phyloP scores from a whole-genome alignment of 2,797 vertebrate genomes.

The Spea hammondii region DNA sequence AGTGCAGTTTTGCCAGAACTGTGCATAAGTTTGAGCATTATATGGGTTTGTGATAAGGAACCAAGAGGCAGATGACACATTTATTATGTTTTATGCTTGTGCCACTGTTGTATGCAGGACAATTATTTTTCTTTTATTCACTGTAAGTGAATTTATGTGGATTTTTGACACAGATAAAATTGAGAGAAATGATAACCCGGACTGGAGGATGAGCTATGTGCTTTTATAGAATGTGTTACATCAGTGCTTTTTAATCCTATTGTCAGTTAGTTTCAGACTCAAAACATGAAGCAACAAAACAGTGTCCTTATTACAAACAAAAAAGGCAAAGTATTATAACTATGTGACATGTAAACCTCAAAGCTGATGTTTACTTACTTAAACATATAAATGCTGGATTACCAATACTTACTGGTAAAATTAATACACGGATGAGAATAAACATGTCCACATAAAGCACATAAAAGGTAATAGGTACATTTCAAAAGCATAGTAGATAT shows the following conservation, averaged over 20 bases:
- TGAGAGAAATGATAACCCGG: background rate
- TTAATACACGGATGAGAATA: no score
- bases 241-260: background rate
- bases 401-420: no score
- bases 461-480: no score
- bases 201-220: background rate
- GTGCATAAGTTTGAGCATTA: background rate
- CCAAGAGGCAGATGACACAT: background rate
- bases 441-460: no score
- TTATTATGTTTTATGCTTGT: background rate
- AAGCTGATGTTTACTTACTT: no score
- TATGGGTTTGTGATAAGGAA: background rate
- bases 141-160: slow-evolving; percentile 1
- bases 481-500: no score
- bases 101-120: background rate
- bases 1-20: background rate
- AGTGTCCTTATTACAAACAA: no score
- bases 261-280: slow-evolving; percentile 2
- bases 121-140: slow-evolving; percentile 16
- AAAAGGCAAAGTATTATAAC: no score
- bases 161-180: slow-evolving; percentile 11
- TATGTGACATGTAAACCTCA: no score
- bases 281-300: background rate
- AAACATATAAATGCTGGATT: no score
- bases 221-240: slow-evolving; percentile 1